Base-by-base conservation (phyloP, 1,140 invertebrate genomes). In the Gonatopus flavifemur region DNA sequence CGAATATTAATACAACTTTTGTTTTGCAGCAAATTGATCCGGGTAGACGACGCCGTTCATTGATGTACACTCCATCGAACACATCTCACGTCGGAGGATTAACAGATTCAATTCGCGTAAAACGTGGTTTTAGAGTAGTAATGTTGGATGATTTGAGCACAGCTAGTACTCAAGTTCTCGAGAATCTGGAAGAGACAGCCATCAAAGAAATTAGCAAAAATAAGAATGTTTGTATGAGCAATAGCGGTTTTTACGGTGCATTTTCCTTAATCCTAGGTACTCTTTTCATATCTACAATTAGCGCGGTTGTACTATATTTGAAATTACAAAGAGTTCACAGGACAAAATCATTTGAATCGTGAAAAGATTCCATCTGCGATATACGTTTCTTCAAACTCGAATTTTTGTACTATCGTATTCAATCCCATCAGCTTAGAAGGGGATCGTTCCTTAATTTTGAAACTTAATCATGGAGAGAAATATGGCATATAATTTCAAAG, bases 121-220 rank as follows among this genome's bases (percentile, higher is more conserved):
- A 78, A 16, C 85, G 86, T 57, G 79, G 81, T 16, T 79, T 86
- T 42, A 80, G 81, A 52, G 84, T 87, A 1, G 81, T 87, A n/a
- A 81, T 86, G 62, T 81, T 84, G 9, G 84, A 87, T 52, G 84
- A 87, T 57, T 64, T 88, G 15, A 74, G 76, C 36, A 40, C 67
- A 19, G 67, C 65, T 0, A 61, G 66, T 4, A 69, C 44, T 13
- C 52, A 70, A 19, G 41, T 64, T 0, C 32, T 76, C 5, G 62
- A 69, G 3, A 66, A 65, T 2, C 53, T 76, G 20, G 67, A 66
- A 13, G 64, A 70, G 30, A 52, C 43, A 0, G 62, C 57, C 2
- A 42, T 70, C 3, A 46, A 67, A 2, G 49, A 69, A 25, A 54
- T 67, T 15, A 51, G 57, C 4, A 52, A 41, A 5, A 31, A 47